Evolutionary conservation across 2,797 vertebrate genomes (phyloP), one percentile per base, ranked within the genome.

Genomic region (Sebastes taczanowskii): DNA sequence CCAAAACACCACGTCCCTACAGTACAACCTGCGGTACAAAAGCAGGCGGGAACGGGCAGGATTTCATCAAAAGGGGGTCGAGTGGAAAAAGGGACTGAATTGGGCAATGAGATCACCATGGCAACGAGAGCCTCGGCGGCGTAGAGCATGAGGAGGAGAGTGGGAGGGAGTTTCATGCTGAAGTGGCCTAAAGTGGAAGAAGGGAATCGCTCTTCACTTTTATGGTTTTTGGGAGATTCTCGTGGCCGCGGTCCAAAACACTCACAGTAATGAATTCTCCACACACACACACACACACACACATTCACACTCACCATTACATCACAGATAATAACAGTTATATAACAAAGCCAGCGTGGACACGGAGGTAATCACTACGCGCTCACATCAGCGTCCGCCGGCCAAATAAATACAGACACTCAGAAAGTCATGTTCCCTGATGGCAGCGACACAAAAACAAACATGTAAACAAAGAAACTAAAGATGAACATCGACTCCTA

Each of bases 71-170:
- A 78, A 73, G 77, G 78, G 88, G 78, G 34, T 89, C 67, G 71
- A 91, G 90, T 77, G 89, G 80, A 86, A 78, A 23, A 35, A 35
- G 14, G 80, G 83, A 60, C 32, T 87, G 86, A 89, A 88, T 81
- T 83, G 82, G 86, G 88, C 59, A 16, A 86, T 69, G 80, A 80
- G 83, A 90, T 95, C 92, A 82, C 93, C 91, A 92, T 92, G 92
- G 92, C 86, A 94, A 95, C 89, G 71, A 83, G 91, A 88, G 88
- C 87, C 93, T 88, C 84, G 56, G 42, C 22, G 49, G 85, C 52
- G 88, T 20, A 2, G 82, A 80, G 77, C 77, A 73, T 1, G 78
- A 78, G 62, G 34, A 78, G 78, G 85, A 83, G 73, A 67, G 82
- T 87, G 83, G 84, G 85, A 73, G 86, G 80, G 84, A 68, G 81